Evolutionary conservation across 1,140 invertebrate genomes (phyloP), one percentile per base, ranked within the genome.

Genomic region (Whitmania pigra): DNA sequence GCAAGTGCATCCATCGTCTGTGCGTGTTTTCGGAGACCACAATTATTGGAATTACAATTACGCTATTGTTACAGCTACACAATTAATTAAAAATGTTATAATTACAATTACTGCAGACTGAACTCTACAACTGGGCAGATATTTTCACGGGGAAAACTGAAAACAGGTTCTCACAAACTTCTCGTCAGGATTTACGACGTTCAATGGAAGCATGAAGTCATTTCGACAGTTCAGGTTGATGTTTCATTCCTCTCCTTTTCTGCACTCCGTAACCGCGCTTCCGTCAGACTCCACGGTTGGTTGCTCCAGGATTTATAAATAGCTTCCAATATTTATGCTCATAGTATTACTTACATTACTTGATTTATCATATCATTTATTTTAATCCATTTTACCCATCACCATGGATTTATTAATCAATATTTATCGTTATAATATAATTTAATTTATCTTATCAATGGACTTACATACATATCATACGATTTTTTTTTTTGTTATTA

Each of bases 61-160:
- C 20, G 9, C 20, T 3, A 20, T 2, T n/a, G 2, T 3, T n/a
- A 63, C 11, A 11, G 11, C 6, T 15, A 13, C 22, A 63, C 22
- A 63, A 31, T 25, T 13, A 63, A n/a, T n/a, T n/a, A n/a, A 11
- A 63, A 63, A 25, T n/a, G 2, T 4, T 15, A 63, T 7, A 11
- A 27, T 27, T n/a, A 31, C 2, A 63, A 25, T 22, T 20, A 72
- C 74, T 69, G 94, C 79, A 90, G 88, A 71, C 80, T 96, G 11
- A 89, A 95, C 80, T 88, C 91, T 78, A 90, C 93, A 78, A 90
- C 91, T 0, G 94, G 94, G 3, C 94, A 93, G 89, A 91, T 98
- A 73, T 92, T 88, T 60, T 97, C 97, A 91, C 88, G 88, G 77
- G 90, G 91, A 73, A 91, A 91, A 36, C 93, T 92, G 0, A 87